Conservation (phyloP, 2,888 invertebrate species). For the Mythimna pallens region DNA sequence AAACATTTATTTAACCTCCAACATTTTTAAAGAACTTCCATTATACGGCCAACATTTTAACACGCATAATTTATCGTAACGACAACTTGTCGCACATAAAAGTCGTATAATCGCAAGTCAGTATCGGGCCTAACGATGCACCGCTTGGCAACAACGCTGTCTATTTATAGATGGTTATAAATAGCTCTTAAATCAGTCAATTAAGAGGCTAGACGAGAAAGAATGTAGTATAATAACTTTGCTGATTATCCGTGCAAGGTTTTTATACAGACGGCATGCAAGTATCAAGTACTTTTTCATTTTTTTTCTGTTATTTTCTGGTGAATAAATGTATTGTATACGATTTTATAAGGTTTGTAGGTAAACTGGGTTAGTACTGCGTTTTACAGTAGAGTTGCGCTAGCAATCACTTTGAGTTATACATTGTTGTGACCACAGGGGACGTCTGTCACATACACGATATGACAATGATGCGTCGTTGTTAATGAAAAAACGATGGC, state of each 20-base stretch:
- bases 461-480: neutral
- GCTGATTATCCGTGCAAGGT: slow-evolving; percentile 41
- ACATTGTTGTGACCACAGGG: neutral
- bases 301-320: slow-evolving; percentile 37
- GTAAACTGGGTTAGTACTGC: slow-evolving; percentile 45
- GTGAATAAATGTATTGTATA: slow-evolving; percentile 12
- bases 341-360: slow-evolving; percentile 31
- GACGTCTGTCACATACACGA: neutral
- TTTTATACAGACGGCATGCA: slow-evolving; percentile 31
- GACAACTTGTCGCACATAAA: slow-evolving; percentile 40
- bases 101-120: slow-evolving; percentile 50
- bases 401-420: slow-evolving; percentile 6
- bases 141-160: slow-evolving; percentile 75
- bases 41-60: slow-evolving; percentile 20
- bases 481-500: neutral
- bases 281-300: slow-evolving; percentile 31
- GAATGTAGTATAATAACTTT: slow-evolving; percentile 58
- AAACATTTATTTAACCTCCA: slow-evolving; percentile 7
- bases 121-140: slow-evolving; percentile 29
- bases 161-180: slow-evolving; percentile 80
- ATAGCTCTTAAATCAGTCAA: slow-evolving; percentile 80
- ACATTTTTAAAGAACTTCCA: slow-evolving; percentile 11
- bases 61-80: slow-evolving; percentile 42
- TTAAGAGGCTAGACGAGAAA: slow-evolving; percentile 75
- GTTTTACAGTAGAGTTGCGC: slow-evolving; percentile 9